These are phyloP conservation scores for Scomber japonicus DNA, from an alignment of 2,113 vertebrate genomes.

Conservation along the genomic window DNA sequence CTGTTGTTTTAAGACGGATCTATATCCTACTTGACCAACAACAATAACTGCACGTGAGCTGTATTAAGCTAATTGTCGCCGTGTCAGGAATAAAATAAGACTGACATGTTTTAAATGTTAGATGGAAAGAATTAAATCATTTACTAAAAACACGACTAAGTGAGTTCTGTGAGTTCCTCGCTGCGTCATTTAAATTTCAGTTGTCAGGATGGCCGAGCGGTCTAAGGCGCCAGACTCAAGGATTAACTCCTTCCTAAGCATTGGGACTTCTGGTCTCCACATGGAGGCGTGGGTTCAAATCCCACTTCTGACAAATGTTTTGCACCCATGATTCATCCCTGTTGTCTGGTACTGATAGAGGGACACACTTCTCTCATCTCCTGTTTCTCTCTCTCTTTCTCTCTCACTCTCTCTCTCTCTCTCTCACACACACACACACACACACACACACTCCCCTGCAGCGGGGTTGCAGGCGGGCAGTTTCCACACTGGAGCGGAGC, in stretches of 20 bases:
- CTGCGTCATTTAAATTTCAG: too few relatives aligned
- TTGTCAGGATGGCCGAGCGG: slow-evolving; percentile 76
- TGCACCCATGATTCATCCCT: not conserved
- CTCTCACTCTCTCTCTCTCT: not conserved
- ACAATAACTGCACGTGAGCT: too few relatives aligned
- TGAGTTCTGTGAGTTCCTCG: too few relatives aligned
- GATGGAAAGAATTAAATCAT: too few relatives aligned
- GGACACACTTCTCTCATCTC: not conserved
- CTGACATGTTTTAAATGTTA: too few relatives aligned
- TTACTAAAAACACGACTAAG: too few relatives aligned
- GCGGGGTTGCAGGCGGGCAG: slow-evolving; percentile 12
- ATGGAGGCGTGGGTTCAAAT: slow-evolving; percentile 92
- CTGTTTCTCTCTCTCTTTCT: not conserved
- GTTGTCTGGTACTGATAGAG: too few relatives aligned
- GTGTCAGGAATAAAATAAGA: too few relatives aligned
- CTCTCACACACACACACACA: not conserved
- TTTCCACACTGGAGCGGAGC: slow-evolving; percentile 32
- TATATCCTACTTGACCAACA: too few relatives aligned
- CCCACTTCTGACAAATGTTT: slow-evolving; percentile 87
- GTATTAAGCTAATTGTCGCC: too few relatives aligned
- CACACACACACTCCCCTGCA: not conserved
- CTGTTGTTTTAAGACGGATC: too few relatives aligned
- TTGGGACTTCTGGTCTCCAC: slow-evolving; percentile 87
- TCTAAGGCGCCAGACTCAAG: slow-evolving; percentile 76
- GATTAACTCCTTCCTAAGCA: not conserved